Evolutionary conservation across 1,140 invertebrate genomes (phyloP).

Genomic region (Eupristina koningsbergeri): DNA sequence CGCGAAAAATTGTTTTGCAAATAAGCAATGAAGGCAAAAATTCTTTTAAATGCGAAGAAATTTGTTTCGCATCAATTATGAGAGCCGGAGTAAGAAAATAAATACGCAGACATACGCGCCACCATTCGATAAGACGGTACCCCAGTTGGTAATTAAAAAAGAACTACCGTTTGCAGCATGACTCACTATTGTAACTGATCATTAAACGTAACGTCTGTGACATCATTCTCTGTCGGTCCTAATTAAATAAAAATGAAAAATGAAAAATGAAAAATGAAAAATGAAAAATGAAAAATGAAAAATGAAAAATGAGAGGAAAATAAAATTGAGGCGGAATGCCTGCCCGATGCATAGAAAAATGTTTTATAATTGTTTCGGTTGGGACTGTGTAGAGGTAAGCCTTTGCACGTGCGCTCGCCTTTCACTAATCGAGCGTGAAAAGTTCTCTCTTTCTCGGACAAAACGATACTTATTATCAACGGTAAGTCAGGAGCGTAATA

Average conservation of each 20-base stretch:
- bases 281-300: neutral
- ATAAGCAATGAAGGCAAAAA: slow-evolving; percentile 14
- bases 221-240: slow-evolving; percentile 40
- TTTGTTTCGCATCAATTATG: slow-evolving; percentile 11
- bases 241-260: slow-evolving; percentile 3
- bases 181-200: slow-evolving; percentile 43
- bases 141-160: slow-evolving; percentile 40
- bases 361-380: slow-evolving; percentile 23
- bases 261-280: neutral
- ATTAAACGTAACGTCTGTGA: slow-evolving; percentile 39
- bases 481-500: neutral
- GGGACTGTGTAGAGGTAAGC: neutral
- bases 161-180: slow-evolving; percentile 43
- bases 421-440: slow-evolving; percentile 1
- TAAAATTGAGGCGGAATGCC: neutral
- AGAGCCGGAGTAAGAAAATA: neutral
- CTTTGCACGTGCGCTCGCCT: neutral
- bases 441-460: neutral
- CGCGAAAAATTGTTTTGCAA: slow-evolving; percentile 34
- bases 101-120: neutral
- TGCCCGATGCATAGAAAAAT: neutral
- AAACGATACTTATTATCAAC: neutral
- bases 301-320: neutral
- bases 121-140: slow-evolving; percentile 13
- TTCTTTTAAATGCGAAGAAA: slow-evolving; percentile 25